Evolutionary conservation across 35 echinoderm and acorn worm species (phyloP).

Genomic region (Lytechinus variegatus): DNA sequence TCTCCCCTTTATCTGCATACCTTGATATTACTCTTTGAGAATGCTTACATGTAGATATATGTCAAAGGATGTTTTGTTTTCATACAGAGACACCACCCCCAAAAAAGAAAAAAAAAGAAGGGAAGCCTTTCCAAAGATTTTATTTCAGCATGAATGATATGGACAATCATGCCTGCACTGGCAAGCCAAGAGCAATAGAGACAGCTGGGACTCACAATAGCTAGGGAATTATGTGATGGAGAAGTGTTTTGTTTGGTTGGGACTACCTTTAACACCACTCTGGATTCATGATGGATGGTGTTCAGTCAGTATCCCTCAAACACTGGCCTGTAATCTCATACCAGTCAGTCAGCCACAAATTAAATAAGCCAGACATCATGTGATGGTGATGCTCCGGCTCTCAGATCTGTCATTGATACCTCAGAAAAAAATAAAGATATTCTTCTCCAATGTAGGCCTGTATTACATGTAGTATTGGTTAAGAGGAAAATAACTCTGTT

Average conservation of each 20-base stretch:
- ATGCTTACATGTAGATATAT: not conserved
- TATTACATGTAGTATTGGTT: not conserved
- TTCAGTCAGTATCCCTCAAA: not conserved
- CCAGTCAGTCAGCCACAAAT: slow-evolving; percentile 1
- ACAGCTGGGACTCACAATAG: not conserved
- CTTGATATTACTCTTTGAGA: not conserved
- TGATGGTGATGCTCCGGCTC: not conserved
- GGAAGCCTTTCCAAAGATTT: not conserved
- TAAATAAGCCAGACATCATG: slow-evolving; percentile 16
- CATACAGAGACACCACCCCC: not conserved
- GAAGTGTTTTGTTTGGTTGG: not conserved
- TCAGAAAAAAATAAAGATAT: not conserved
- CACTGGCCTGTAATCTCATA: slow-evolving; percentile 2
- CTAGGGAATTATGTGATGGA: not conserved
- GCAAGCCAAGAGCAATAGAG: not conserved
- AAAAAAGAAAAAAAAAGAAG: not conserved
- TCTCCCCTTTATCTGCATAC: too few relatives aligned
- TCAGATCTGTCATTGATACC: not conserved
- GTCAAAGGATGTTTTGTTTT: too few relatives aligned
- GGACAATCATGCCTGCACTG: not conserved
- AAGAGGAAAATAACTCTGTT: not conserved
- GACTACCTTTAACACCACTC: not conserved
- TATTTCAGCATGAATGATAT: not conserved
- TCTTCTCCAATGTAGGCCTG: not conserved
- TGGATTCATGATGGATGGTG: slow-evolving; percentile 14